Base-by-base conservation (phyloP, 92 coral and sea anemone species). In the Ricordea florida region DNA sequence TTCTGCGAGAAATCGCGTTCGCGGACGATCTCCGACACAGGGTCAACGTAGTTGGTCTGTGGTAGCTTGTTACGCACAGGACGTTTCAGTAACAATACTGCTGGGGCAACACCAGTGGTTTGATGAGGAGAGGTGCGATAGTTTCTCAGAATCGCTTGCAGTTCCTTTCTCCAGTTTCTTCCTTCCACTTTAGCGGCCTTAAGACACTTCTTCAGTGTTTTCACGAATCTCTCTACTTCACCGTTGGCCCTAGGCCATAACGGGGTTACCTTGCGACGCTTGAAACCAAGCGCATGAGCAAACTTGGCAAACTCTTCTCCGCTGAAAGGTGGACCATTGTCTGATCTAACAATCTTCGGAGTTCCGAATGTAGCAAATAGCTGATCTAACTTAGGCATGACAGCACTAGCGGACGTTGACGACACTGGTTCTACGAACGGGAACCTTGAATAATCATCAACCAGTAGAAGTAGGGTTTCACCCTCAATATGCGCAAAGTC, bases 281-380 rank as follows among this genome's bases (percentile, higher is more conserved):
- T 57, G 51, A 86, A 85, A 28, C 84, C 89, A 28, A 86, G 70
- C 21, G 44, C 52, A 1, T 52, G 61, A 23, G 82, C 83, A 42
- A 81, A 90, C 43, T 72, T 18, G 21, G 35, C 47, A 38, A 72
- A 81, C 4, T 73, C 80, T 8, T 52, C 34, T 15, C 89, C 66
- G 36, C 55, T 90, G 59, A 76, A 89, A 18, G 88, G 88, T 8
- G 94, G 90, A 27, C 90, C 90, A 55, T 84, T 84, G 52, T 83
- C 86, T 28, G 84, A 65, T 28, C 51, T 59, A 4, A 83, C 79
- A 2, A 72, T 57, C 21, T 26, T 52, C 6, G 90, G 87, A 10
- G 77, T 44, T 10, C 81, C 81, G 34, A 79, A 74, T 61, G 57
- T 52, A 9, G 90, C 63, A 50, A 84, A 84, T n/a, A 77, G 16